Conservation (phyloP, 2,113 vertebrate species). For the Amazona vittata region DNA sequence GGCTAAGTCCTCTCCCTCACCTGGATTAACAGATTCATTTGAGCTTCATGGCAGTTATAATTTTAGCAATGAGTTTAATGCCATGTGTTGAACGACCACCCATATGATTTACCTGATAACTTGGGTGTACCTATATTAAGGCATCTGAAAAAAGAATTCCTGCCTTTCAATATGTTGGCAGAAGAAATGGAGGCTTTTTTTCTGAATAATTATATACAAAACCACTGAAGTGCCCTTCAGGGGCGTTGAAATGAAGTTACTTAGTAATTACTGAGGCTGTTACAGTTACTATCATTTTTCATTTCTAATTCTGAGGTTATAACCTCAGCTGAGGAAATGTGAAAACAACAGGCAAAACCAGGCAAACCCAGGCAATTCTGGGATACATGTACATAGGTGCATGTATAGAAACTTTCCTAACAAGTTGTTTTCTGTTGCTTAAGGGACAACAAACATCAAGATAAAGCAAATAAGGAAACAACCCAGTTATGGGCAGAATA, state of each 20-base stretch:
- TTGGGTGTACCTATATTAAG: background rate
- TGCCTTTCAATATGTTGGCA: background rate
- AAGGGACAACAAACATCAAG: background rate
- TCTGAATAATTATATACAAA: background rate
- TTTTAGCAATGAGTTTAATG: background rate
- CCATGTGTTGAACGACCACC: background rate
- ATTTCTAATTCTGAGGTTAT: background rate
- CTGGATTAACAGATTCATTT: slow-evolving; percentile 9
- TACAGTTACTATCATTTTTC: background rate
- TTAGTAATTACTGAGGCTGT: background rate
- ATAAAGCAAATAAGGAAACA: background rate
- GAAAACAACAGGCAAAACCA: background rate
- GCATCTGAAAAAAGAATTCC: background rate
- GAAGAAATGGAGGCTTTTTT: background rate
- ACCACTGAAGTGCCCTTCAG: background rate
- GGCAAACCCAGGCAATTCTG: background rate
- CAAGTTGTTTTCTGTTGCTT: background rate
- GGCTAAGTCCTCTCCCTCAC: background rate
- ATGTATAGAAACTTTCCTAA: background rate
- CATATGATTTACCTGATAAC: background rate
- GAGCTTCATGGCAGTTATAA: background rate
- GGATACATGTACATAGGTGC: background rate
- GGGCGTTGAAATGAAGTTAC: background rate
- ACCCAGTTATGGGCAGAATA: background rate
- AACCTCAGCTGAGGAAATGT: background rate